Evolutionary conservation across 2,888 invertebrate genomes (phyloP).

Genomic region (Drosophila ezoana): DNA sequence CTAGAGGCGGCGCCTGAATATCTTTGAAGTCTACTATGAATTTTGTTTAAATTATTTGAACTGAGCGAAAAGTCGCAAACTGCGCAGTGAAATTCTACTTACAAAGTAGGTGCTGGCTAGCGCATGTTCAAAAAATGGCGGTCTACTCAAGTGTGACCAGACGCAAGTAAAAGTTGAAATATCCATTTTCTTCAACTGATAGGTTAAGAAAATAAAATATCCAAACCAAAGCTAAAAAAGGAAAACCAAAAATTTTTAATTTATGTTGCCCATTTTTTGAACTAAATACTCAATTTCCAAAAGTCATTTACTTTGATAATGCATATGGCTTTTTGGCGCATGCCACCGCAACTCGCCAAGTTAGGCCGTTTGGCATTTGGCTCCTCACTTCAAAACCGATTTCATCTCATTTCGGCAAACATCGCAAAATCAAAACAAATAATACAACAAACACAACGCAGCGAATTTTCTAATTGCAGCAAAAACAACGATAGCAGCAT

Average conservation of each 20-base stretch:
- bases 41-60: conserved; percentile 21
- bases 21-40: conserved; percentile 12
- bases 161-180: background rate
- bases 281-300: background rate
- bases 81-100: background rate
- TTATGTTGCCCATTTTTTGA: background rate
- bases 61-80: conserved; percentile 20
- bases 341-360: conserved; percentile 3
- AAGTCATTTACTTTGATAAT: background rate
- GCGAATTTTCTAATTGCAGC: conserved; percentile 36
- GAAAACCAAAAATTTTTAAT: background rate
- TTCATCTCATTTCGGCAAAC: conserved; percentile 2
- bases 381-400: background rate
- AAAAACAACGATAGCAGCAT: conserved; percentile 18
- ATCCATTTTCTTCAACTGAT: conserved; percentile 14
- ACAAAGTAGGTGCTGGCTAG: conserved; percentile 4
- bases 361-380: conserved; percentile 5
- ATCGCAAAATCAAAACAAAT: conserved; percentile 15
- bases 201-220: no score
- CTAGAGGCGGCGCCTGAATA: conserved; percentile 3
- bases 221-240: background rate
- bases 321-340: background rate
- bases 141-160: background rate
- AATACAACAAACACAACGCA: conserved; percentile 22
- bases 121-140: conserved; percentile 8